Percentiles rank a stretch among this genome's conserved stretches.
Evolutionary conservation across 2,888 invertebrate genomes (phyloP).

Genomic region (Petrolisthes cinctipes): DNA sequence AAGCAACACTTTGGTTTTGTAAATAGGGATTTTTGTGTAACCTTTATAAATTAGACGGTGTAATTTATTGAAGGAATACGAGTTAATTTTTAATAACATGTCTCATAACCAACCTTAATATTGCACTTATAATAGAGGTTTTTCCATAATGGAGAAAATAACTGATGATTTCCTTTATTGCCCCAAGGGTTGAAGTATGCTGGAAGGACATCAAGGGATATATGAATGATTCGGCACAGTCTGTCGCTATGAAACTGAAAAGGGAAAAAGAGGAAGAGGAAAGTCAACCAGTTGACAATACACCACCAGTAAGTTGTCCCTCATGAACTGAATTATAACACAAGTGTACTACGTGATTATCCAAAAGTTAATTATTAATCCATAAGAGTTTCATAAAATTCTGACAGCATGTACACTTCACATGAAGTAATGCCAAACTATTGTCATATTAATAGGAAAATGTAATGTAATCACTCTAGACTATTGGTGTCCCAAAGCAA

Average conservation of each 20-base stretch:
- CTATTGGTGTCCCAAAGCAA: too few species aligned
- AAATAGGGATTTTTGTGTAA: too few species aligned
- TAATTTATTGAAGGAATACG: too few species aligned
- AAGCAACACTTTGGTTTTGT: background rate
- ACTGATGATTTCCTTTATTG: background rate
- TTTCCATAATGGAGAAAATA: too few species aligned
- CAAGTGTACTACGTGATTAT: background rate
- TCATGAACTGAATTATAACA: background rate
- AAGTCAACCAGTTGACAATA: conserved; percentile 33
- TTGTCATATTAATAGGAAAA: too few species aligned
- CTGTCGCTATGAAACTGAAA: background rate
- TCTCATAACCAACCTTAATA: too few species aligned
- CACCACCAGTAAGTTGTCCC: conserved; percentile 37
- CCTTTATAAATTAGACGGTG: background rate
- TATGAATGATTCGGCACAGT: conserved; percentile 14
- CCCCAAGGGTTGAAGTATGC: conserved; percentile 24
- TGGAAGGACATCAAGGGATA: conserved; percentile 27
- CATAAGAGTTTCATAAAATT: background rate
- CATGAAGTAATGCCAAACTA: too few species aligned
- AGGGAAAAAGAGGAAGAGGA: conserved; percentile 21
- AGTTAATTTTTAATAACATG: too few species aligned
- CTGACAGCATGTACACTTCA: background rate
- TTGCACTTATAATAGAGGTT: too few species aligned
- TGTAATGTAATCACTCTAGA: too few species aligned
- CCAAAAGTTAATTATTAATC: background rate